Evolutionary conservation across 2,888 invertebrate genomes (phyloP), one percentile per base, ranked within the genome.

Genomic region (Aplocera efformata): DNA sequence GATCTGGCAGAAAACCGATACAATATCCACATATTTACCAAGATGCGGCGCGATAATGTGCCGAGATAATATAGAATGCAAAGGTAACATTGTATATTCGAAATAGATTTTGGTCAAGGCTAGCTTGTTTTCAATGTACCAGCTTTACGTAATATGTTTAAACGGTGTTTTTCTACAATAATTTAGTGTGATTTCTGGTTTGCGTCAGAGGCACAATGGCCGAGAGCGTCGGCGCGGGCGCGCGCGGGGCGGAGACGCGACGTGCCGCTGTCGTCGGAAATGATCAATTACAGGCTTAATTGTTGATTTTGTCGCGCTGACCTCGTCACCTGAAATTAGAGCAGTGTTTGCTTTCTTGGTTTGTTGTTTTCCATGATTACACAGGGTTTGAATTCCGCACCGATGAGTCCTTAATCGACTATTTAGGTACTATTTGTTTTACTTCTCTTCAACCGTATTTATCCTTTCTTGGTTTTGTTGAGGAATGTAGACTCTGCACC

Each of bases 41-140:
- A 23, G 22, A 41, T 35, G 39, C 41, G 21, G 24, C 23, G 28
- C 36, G 36, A 44, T 49, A 48, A 40, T 42, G 42, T 20, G 38
- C 20, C 21, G 31, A 43, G 30, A 32, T 33, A 36, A 41, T 28
- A 20, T 39, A 39, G 32, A 47, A 45, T 47, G 38, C 44, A 49
- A 38, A 43, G 35, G 28, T 21, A 30, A 21, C 30, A 29, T 25
- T 48, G 43, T 32, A 10, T 27, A 8, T 41, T 35, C 42, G 32
- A 50, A 50, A 53, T 53, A 53, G 45, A 50, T 43, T 41, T 38
- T 45, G 48, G 50, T 50, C 53, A 53, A 53, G 53, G 53, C 37
- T 45, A 48, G 48, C 41, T 29, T 42, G 48, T 48, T 48, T 48
- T 47, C 46, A 45, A 42, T 39, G 42, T 43, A 33, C 35, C 42